Conservation (phyloP, 2,113 vertebrate species). For the Leptobrachium ailaonicum region DNA sequence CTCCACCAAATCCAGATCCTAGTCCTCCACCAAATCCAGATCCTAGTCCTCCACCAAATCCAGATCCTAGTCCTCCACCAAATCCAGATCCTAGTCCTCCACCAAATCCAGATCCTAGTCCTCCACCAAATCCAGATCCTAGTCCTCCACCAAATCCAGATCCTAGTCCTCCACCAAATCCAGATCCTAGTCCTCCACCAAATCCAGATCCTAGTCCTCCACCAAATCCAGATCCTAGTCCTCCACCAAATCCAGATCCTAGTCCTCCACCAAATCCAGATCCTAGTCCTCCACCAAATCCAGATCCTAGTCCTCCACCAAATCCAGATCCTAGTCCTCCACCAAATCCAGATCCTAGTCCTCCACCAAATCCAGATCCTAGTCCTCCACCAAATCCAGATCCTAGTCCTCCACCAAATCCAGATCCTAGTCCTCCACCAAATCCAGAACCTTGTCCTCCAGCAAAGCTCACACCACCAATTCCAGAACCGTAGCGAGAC, state of each 20-base stretch:
- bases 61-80: neutral
- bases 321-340: slow-evolving; percentile 46
- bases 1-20: neutral
- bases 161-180: slow-evolving; percentile 15
- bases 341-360: slow-evolving; percentile 10
- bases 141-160: neutral
- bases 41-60: slow-evolving; percentile 18
- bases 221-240: neutral
- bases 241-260: slow-evolving; percentile 47
- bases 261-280: slow-evolving; percentile 14
- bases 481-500: slow-evolving; percentile 30
- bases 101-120: slow-evolving; percentile 49
- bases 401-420: slow-evolving; percentile 20
- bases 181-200: slow-evolving; percentile 35
- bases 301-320: neutral
- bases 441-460: slow-evolving; percentile 23
- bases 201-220: neutral
- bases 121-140: slow-evolving; percentile 7
- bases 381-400: slow-evolving; percentile 32
- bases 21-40: slow-evolving; percentile 33
- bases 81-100: neutral
- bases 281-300: neutral
- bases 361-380: neutral
- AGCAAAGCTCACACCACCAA: slow-evolving; percentile 34
- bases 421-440: neutral